Percentiles rank a stretch among this genome's conserved stretches.
phyloP scores from a whole-genome alignment of 2,888 invertebrate species.

The Iselma pallidipennis region DNA sequence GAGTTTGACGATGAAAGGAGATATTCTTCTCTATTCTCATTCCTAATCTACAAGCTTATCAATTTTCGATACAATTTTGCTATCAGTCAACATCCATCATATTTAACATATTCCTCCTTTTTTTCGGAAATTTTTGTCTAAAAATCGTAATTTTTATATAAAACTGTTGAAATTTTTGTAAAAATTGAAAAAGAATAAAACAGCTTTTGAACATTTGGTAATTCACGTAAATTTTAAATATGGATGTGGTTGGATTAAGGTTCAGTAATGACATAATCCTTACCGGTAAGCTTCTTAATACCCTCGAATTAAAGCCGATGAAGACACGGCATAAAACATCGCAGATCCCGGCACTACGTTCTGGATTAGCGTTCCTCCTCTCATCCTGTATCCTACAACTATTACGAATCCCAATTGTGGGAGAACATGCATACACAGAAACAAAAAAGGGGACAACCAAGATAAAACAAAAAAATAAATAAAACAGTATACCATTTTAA shows the following conservation, averaged over 20 bases:
- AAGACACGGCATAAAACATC: slow-evolving; percentile 50
- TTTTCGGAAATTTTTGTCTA: too few relatives aligned
- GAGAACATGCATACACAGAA: background rate
- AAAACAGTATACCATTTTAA: too few relatives aligned
- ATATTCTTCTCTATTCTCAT: too few relatives aligned
- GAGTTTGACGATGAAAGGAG: background rate
- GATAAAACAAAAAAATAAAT: background rate
- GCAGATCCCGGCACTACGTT: slow-evolving; percentile 40
- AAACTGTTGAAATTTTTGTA: too few relatives aligned
- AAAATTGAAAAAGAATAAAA: background rate
- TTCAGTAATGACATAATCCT: slow-evolving; percentile 51
- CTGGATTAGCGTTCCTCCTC: slow-evolving; percentile 40
- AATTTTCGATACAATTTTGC: too few relatives aligned
- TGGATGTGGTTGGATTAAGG: slow-evolving; percentile 47
- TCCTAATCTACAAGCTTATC: too few relatives aligned
- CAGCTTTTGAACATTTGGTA: slow-evolving; percentile 7
- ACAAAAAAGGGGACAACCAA: background rate
- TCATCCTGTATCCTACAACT: slow-evolving; percentile 6
- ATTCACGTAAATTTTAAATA: slow-evolving; percentile 47
- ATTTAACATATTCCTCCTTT: too few relatives aligned
- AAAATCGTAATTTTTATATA: too few relatives aligned
- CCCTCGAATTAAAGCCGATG: slow-evolving; percentile 50
- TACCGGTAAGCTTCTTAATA: slow-evolving; percentile 49
- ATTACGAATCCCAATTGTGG: background rate
- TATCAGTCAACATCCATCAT: too few relatives aligned